These are phyloP conservation scores for Balanococcus diminutus DNA, from an alignment of 2,888 invertebrate species.

Conservation along the genomic window DNA sequence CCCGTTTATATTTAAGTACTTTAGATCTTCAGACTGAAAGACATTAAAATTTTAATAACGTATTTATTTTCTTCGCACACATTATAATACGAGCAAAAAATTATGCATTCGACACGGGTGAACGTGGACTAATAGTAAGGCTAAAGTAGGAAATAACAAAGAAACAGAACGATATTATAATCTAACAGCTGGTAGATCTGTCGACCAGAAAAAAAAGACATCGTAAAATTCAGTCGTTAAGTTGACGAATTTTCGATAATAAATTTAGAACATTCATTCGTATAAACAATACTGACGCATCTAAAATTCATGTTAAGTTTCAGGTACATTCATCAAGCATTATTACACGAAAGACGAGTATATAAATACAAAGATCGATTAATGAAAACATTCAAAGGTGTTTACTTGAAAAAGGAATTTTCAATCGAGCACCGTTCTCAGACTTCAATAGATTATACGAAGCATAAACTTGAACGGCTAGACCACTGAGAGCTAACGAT, in stretches of 20 bases:
- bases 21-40: neutral
- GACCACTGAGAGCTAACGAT: conserved; percentile 37
- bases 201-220: neutral
- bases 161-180: neutral
- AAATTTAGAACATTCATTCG: neutral
- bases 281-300: too few relatives aligned
- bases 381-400: neutral
- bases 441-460: conserved; percentile 28
- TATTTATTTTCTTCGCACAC: neutral
- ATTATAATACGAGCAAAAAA: neutral
- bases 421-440: neutral
- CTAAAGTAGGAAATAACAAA: neutral
- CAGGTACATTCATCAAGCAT: too few relatives aligned
- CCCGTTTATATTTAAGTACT: too few relatives aligned
- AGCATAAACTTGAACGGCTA: conserved; percentile 30
- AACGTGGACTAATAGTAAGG: neutral
- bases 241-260: neutral
- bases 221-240: neutral
- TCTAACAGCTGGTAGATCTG: neutral
- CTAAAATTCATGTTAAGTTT: too few relatives aligned
- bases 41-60: neutral
- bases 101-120: neutral
- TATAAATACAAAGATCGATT: neutral
- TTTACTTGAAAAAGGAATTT: conserved; percentile 4
- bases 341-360: too few relatives aligned